Evolutionary conservation across 2,888 invertebrate species (phyloP).

Genomic region (Euphydryas editha): DNA sequence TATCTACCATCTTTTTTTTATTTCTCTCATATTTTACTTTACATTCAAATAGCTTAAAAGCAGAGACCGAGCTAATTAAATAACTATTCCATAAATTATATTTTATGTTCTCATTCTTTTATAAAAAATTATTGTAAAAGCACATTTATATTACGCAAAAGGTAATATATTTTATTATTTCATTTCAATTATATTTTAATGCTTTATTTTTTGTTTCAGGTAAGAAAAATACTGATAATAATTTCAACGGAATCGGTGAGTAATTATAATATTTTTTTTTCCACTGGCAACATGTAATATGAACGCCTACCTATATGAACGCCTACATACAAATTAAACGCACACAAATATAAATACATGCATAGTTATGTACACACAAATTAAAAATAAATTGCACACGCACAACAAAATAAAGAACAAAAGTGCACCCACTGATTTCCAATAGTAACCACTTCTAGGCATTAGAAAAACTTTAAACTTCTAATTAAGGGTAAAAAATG

Average conservation of each 20-base stretch:
- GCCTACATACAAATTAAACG: neutral
- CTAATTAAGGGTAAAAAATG: too few relatives aligned
- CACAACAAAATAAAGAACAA: too few relatives aligned
- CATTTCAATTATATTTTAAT: neutral
- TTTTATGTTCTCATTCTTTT: neutral
- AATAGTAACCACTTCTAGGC: too few relatives aligned
- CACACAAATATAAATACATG: too few relatives aligned
- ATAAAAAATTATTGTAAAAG: neutral
- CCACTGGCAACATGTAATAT: neutral
- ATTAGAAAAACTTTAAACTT: too few relatives aligned
- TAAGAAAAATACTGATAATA: neutral
- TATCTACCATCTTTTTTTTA: slow-evolving; percentile 30
- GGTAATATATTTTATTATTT: neutral
- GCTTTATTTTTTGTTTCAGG: neutral
- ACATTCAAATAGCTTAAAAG: slow-evolving; percentile 23
- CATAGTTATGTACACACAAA: too few relatives aligned
- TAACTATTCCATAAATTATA: slow-evolving; percentile 11
- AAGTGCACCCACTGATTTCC: too few relatives aligned
- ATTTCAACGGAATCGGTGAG: neutral
- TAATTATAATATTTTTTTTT: neutral
- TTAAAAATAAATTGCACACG: too few relatives aligned
- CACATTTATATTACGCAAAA: neutral
- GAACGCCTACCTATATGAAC: neutral
- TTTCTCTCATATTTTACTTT: slow-evolving; percentile 27
- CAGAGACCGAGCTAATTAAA: slow-evolving; percentile 20